These are phyloP conservation scores for Poecile atricapillus DNA, from an alignment of 2,113 vertebrate species.

Conservation along the genomic window DNA sequence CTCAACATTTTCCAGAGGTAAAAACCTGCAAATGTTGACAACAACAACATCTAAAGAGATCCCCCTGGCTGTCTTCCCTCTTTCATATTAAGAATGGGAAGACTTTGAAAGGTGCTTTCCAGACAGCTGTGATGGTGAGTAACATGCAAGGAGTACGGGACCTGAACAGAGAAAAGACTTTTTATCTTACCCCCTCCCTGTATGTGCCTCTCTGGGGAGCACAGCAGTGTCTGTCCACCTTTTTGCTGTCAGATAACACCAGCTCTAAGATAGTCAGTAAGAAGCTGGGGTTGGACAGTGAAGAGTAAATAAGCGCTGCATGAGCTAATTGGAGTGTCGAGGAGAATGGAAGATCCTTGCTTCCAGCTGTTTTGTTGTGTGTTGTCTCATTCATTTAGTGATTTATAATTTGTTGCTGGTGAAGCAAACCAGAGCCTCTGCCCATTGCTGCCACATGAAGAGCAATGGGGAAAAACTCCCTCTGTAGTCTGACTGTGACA, in stretches of 20 bases:
- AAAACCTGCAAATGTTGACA: background rate
- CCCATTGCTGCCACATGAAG: background rate
- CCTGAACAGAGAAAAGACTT: background rate
- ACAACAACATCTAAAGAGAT: background rate
- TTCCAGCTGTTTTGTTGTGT: slow-evolving; percentile 2
- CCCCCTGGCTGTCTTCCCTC: background rate
- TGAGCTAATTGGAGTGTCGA: background rate
- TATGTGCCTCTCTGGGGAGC: background rate
- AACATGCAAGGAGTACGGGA: background rate
- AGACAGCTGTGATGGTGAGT: background rate
- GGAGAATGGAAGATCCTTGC: background rate
- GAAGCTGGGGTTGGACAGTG: background rate
- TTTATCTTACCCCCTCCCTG: background rate
- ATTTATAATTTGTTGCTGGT: slow-evolving; percentile 8
- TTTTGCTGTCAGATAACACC: background rate
- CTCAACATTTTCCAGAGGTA: background rate
- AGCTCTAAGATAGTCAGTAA: background rate
- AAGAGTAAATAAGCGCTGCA: background rate
- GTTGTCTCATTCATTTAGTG: background rate
- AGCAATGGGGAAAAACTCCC: background rate
- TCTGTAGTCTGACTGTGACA: background rate
- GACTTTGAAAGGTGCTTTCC: background rate
- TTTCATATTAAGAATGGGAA: background rate
- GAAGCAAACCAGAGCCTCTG: background rate
- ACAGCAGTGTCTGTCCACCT: background rate